phyloP scores from a whole-genome alignment of 2,797 vertebrate species.

The Adelosebastes latens region DNA sequence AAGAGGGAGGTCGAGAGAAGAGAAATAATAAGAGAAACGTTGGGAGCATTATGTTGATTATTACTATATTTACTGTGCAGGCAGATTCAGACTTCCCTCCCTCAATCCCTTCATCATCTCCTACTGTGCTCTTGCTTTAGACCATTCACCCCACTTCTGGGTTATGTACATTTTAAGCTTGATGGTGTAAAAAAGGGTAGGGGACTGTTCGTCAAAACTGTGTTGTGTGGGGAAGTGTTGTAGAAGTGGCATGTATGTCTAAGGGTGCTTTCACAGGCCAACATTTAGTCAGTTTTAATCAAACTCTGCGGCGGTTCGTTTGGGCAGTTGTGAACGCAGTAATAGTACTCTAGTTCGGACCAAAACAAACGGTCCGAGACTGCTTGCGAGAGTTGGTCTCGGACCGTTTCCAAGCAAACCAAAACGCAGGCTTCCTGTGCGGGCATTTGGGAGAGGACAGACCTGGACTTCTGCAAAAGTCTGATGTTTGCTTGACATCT shows the following conservation, averaged over 20 bases:
- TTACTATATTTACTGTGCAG: background rate
- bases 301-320: background rate
- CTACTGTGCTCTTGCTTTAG: background rate
- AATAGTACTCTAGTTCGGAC: background rate
- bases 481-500: no score
- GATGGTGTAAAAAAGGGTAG: background rate
- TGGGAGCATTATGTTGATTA: background rate
- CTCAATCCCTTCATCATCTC: background rate
- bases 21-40: background rate
- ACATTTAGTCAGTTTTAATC: background rate
- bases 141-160: background rate
- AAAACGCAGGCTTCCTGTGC: no score
- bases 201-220: background rate
- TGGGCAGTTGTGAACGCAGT: no score
- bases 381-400: no score
- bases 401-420: no score
- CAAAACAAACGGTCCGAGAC: background rate
- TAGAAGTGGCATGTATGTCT: background rate
- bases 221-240: background rate
- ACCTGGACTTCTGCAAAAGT: no score
- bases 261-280: background rate
- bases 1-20: background rate
- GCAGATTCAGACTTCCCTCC: background rate
- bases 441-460: no score
- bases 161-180: background rate